Evolutionary conservation across 2,797 vertebrate species (phyloP), one percentile per base, ranked within the genome.

Genomic region (Spea hammondii): DNA sequence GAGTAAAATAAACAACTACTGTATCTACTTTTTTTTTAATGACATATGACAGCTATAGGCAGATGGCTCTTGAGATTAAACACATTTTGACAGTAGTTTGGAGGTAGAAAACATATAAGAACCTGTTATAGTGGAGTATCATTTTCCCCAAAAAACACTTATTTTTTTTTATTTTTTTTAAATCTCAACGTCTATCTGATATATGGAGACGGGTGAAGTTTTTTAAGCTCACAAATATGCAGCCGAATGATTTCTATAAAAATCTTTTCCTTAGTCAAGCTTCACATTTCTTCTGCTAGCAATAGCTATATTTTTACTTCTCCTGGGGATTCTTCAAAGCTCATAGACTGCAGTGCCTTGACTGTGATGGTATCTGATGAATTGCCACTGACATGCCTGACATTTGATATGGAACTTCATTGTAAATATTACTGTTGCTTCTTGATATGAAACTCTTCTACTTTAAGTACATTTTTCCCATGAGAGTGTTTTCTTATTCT

Each of bases 401-500:
- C 75, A 82, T 70, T 82, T 77, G 75, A 73, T 82, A 82, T 77
- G 75, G 70, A 78, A 78, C 65, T 74, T 77, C 70, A 82, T 74
- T 82, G 80, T 57, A 82, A 82, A 82, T 82, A 82, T 82, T 78
- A 77, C 75, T 82, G 74, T 82, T 78, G 65, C 75, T 74, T 73
- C 65, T 64, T 77, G 70, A 78, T 74, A 77, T 82, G 70, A 82
- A 82, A 70, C 65, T 74, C 59, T 46, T 70, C 64, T 78, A 64
- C 65, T 74, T 64, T 78, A 65, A 78, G 75, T 65, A 77, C 70
- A 82, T 78, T 49, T 49, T 65, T 51, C 80, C 80, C 75, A 69
- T 55, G 70, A 81, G 75, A 70, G 65, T 64, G 45, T 74, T 73
- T 82, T 69, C 50, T 13, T 70, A 78, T 74, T 74, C 80, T 57